Percentiles rank a stretch among this genome's conserved stretches.
Conservation (phyloP, 2,113 vertebrate genomes). For the Gymnogyps californianus region DNA sequence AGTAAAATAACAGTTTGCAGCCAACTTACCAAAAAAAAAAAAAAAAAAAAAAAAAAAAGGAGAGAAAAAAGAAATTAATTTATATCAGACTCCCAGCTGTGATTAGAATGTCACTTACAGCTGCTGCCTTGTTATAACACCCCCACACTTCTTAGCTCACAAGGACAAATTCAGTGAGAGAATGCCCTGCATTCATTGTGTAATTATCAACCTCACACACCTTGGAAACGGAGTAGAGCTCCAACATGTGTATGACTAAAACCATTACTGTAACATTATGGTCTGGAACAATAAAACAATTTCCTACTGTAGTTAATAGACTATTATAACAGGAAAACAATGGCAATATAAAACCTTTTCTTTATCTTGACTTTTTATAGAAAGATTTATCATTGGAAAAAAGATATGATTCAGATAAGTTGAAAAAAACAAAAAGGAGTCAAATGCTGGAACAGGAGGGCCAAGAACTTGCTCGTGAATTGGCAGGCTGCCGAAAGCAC, state of each 20-base stretch:
- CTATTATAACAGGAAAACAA: constrained; percentile 28
- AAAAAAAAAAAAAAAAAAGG: constrained; percentile 1
- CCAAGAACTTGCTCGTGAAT: constrained; percentile 43
- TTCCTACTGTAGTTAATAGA: background rate
- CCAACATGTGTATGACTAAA: constrained; percentile 28
- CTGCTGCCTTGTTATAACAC: constrained; percentile 58
- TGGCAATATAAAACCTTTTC: background rate
- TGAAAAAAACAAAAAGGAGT: background rate
- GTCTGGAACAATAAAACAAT: constrained; percentile 50
- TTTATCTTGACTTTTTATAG: constrained; percentile 12
- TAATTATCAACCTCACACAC: constrained; percentile 55
- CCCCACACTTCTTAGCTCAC: constrained; percentile 31
- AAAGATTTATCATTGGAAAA: constrained; percentile 20
- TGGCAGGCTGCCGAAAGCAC: constrained; percentile 62
- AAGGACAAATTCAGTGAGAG: constrained; percentile 57
- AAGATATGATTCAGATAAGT: constrained; percentile 12
- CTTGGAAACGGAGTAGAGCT: constrained; percentile 31
- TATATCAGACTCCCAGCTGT: constrained; percentile 2
- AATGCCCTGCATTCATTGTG: constrained; percentile 21
- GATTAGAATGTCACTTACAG: constrained; percentile 56
- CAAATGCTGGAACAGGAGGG: constrained; percentile 43
- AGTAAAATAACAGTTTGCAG: constrained; percentile 44
- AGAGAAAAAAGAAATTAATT: background rate
- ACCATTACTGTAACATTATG: constrained; percentile 27
- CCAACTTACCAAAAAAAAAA: constrained; percentile 14